Base-by-base conservation (phyloP, 1,140 invertebrate species). In the Drosophila arizonae region DNA sequence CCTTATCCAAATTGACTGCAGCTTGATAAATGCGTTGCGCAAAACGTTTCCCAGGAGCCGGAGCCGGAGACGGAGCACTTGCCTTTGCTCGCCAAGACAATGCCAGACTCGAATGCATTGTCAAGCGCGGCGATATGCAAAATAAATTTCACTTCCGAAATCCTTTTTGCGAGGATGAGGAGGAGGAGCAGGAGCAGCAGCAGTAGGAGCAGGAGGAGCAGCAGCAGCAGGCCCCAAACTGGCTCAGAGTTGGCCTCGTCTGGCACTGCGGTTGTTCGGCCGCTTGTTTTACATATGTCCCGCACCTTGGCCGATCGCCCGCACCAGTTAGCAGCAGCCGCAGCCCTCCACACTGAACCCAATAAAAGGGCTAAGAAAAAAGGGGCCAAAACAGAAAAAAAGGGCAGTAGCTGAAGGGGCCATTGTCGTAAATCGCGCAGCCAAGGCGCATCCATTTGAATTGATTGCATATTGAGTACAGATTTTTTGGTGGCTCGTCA, bases 111-210 rank as follows among this genome's bases (percentile, higher is more conserved):
- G 10, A 48, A 8, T 17, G 26, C 57, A 69, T 69, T 69, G 66
- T 69, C 56, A 69, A 39, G 24, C 63, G 43, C 63, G 43, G 30
- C 71, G 68, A 84, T 89, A 90, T 90, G 85, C 85, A 90, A 89
- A 90, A 90, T 90, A 90, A 88, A 88, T 90, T 90, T 90, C 88
- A 90, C 88, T 90, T 90, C 88, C 88, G 80, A 90, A 39, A 90
- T 80, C 86, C 79, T 80, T 82, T 77, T 73, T 62, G 56, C 52
- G 10, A 11, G 36, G 43, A 45, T 30, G 28, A 33, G 33, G 2
- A 24, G 21, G 21, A 45, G 5, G 6, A 46, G n/a, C 51, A 52
- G 62, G 33, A 64, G 70, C 33, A 13, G 24, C 50, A 6, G 9
- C 17, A 17, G 36, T 36, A 45, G 36, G 28, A 33, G 33, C 21